Conservation (phyloP, 2,113 vertebrate species). For the Hippolais icterina region DNA sequence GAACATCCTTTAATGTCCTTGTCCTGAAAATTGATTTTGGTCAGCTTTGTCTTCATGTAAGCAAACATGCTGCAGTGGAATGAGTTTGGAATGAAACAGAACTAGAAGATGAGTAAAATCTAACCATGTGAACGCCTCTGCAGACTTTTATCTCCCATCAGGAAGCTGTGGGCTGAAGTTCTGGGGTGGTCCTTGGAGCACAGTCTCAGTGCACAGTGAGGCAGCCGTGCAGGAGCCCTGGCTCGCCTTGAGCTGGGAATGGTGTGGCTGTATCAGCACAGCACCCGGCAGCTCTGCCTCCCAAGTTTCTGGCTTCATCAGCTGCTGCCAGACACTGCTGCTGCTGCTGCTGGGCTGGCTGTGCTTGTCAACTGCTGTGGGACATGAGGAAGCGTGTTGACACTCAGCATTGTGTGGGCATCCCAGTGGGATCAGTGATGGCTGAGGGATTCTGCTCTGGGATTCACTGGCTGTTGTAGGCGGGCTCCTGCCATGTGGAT, state of each 20-base stretch:
- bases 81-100: slow-evolving; percentile 41
- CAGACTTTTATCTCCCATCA: slow-evolving; percentile 52
- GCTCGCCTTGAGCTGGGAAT: not conserved
- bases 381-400: not conserved
- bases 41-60: not conserved
- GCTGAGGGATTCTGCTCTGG: not conserved
- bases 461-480: not conserved
- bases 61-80: slow-evolving; percentile 2
- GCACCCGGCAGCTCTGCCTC: slow-evolving; percentile 6
- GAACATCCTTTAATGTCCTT: not conserved
- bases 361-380: not conserved
- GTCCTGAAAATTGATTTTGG: not conserved
- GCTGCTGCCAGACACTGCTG: not conserved
- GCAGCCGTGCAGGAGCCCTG: not conserved
- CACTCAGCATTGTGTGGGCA: not conserved
- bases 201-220: not conserved
- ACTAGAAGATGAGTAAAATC: slow-evolving; percentile 45
- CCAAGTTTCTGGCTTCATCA: not conserved
- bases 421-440: not conserved
- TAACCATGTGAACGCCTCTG: slow-evolving; percentile 36
- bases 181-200: slow-evolving; percentile 48
- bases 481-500: not conserved
- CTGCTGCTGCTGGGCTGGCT: not conserved
- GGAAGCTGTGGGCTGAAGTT: slow-evolving; percentile 63
- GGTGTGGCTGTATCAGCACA: not conserved